Conservation (phyloP, 2,797 vertebrate species). For the Acanthornis magna region DNA sequence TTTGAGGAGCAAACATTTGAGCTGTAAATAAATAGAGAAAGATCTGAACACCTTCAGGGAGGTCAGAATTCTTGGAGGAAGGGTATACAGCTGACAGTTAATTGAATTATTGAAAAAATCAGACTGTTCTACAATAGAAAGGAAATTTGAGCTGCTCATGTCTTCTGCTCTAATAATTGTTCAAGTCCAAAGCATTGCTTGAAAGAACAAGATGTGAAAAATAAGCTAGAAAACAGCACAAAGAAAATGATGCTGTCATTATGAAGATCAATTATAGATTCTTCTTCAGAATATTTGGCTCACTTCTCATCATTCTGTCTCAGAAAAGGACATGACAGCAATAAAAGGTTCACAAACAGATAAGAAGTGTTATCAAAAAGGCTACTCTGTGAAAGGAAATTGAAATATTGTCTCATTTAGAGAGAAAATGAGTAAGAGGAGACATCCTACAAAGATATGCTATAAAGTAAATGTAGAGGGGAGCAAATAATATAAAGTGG, state of each 20-base stretch:
- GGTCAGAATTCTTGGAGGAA: neutral
- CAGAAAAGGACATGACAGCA: conserved; percentile 1
- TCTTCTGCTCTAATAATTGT: neutral
- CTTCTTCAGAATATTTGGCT: neutral
- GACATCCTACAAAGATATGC: neutral
- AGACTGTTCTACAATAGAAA: neutral
- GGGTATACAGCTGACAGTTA: neutral
- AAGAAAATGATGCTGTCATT: neutral
- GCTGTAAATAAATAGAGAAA: neutral
- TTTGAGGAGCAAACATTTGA: neutral
- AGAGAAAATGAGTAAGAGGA: neutral
- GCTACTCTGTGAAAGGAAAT: neutral
- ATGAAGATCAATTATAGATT: neutral
- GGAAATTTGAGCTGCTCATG: neutral
- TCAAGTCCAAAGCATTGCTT: neutral
- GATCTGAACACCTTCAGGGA: neutral
- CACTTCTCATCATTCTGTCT: neutral
- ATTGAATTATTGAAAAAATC: neutral
- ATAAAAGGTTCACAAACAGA: neutral
- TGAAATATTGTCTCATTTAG: conserved; percentile 36
- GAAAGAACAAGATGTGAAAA: neutral
- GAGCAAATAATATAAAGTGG: neutral
- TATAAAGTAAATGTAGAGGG: neutral
- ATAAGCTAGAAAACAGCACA: neutral
- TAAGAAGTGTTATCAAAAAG: neutral